Base-by-base conservation (phyloP, 2,888 invertebrate species). In the Apocheima hispidaria region DNA sequence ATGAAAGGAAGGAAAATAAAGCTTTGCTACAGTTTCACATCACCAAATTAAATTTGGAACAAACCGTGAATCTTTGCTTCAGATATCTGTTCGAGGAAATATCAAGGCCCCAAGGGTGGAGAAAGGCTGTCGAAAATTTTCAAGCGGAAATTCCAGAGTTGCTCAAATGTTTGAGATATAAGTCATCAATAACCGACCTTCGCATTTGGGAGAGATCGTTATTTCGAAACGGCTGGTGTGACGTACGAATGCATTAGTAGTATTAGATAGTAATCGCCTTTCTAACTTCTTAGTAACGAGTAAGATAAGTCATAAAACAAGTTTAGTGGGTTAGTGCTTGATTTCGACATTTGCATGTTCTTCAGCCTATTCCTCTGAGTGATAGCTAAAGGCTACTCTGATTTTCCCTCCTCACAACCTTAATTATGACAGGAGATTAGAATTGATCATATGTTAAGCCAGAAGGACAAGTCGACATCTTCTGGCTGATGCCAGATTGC, bases 91-190 rank as follows among this genome's bases (percentile, higher is more conserved):
- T 16, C 16, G 10, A 58, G 35, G 36, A 52, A 46, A 30, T n/a
- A 16, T 26, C 2, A 49, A 43, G 18, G 2, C n/a, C 18, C 20
- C 43, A 61, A 48, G 28, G 28, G 20, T 2, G 35, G 63, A 59
- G 57, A 65, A 66, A 64, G 69, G 54, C 10, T 20, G 12, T 55
- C 50, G 54, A 52, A 36, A 43, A 36, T 35, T 50, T 40, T 30
- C n/a, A 35, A 64, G n/a, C 69, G 70, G 64, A 70, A 68, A 68
- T 70, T 44, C 68, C 68, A 16, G 59, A 21, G 46, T 59, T 48
- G 58, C 48, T 64, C 54, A 62, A 38, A 65, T 68, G 44, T 14
- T 55, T 63, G 30, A 5, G 21, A 48, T 57, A 46, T 58, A 49
- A 63, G 56, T 68, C 62, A 65, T 62, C 57, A 26, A 14, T 54